These are phyloP conservation scores for Australoheros scitulus DNA, from an alignment of 2,113 vertebrate species.

Conservation along the genomic window DNA sequence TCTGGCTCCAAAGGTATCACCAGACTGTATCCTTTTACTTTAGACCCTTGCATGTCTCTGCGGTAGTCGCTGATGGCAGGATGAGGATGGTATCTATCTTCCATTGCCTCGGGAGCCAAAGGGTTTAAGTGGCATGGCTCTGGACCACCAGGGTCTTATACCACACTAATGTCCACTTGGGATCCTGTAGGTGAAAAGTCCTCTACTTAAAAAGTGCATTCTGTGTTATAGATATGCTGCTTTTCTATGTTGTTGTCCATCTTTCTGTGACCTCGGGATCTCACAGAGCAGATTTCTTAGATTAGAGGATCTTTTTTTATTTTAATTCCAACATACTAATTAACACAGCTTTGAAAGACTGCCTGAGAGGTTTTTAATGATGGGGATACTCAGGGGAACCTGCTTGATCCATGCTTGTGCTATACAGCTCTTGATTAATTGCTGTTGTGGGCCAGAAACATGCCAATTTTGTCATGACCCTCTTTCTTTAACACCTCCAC, in stretches of 20 bases:
- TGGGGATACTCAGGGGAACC: conserved; percentile 19
- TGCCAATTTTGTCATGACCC: not conserved
- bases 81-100: not conserved
- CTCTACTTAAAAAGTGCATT: not conserved
- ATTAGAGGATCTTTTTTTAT: not conserved
- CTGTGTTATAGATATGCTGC: not conserved
- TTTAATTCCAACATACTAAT: conserved; percentile 49
- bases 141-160: not conserved
- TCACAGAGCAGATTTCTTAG: not conserved
- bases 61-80: not conserved
- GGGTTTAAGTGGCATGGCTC: not conserved
- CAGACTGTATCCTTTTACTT: not conserved
- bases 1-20: not conserved
- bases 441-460: not conserved
- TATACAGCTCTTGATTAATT: conserved; percentile 44
- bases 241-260: not conserved
- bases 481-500: conserved; percentile 1
- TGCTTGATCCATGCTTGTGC: not conserved
- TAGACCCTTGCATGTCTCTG: not conserved
- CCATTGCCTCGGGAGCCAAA: not conserved
- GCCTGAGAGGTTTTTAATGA: conserved; percentile 42
- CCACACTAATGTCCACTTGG: not conserved
- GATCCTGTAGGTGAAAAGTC: not conserved
- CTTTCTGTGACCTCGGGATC: conserved; percentile 1
- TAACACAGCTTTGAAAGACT: conserved; percentile 11